Evolutionary conservation across 2,113 vertebrate species (phyloP).

Genomic region (Bubalus kerabau): DNA sequence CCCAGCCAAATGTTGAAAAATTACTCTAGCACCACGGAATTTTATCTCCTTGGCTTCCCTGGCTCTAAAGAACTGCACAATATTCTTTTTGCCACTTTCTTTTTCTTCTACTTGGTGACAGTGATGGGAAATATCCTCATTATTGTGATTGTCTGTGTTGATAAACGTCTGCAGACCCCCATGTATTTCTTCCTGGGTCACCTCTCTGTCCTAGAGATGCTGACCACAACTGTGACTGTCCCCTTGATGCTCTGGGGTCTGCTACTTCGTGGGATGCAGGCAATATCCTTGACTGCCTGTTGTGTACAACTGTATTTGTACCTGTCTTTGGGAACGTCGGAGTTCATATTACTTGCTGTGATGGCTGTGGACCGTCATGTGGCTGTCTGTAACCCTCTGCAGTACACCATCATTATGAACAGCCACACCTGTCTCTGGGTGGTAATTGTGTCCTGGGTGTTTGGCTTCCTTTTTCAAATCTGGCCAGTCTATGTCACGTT

Average conservation of each 20-base stretch:
- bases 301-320: conserved; percentile 29
- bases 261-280: conserved; percentile 16
- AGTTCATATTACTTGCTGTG: neutral
- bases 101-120: neutral
- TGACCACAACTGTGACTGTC: neutral
- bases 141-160: neutral
- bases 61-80: neutral
- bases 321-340: conserved; percentile 7
- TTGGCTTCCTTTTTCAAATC: neutral
- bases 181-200: conserved; percentile 48
- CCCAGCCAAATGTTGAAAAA: neutral
- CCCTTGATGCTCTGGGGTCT: neutral
- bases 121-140: conserved; percentile 1
- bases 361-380: neutral
- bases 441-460: neutral
- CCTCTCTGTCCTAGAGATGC: conserved; percentile 15
- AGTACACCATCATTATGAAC: conserved; percentile 6
- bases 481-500: neutral
- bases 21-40: neutral
- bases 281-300: conserved; percentile 24
- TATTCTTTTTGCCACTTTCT: neutral
- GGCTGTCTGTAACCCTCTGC: neutral
- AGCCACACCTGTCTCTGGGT: neutral
- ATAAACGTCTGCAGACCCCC: neutral
- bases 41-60: neutral